Base-by-base conservation (phyloP, 1,140 invertebrate genomes). In the Aphelinus certus region DNA sequence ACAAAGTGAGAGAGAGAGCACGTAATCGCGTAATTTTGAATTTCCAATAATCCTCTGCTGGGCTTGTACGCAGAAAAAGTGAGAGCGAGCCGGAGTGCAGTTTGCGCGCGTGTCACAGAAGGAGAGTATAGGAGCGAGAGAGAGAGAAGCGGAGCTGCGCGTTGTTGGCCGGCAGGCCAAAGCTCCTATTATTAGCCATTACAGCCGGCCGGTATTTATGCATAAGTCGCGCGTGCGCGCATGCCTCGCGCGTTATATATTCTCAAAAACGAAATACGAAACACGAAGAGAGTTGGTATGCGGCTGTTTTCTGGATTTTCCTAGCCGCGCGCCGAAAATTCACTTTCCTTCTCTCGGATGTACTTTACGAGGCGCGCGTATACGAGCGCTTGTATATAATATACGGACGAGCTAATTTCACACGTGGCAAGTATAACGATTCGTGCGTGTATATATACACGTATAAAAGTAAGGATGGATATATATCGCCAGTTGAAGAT, bases 141-240 rank as follows among this genome's bases (percentile, higher is more conserved):
- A 43, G 57, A 47, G 48, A 55, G 9, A 76, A 68, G 65, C 26
- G 26, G 26, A 69, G 26, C 26, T 77, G 70, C 76, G 75, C 79
- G 79, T 79, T 79, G 80, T 80, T 83, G 82, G 81, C 82, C 75
- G 73, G 75, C 79, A 82, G 78, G 79, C 82, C 81, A 84, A 84
- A 81, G 67, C 71, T 80, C 76, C 85, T 86, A 86, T 86, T 87
- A 83, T 86, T 87, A 87, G 86, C 81, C 74, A 80, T 85, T 84
- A 81, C 77, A 56, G 75, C 77, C 70, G 79, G 80, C 79, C 78
- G 80, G 80, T 81, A 82, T 85, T 84, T 83, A 82, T 80, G 72
- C 79, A 78, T 79, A 79, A 79, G 77, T 78, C 74, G 68, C 75
- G 70, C 45, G 42, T 70, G 55, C 77, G 79, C 26, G 26, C 26